These are phyloP conservation scores for Chaetodon trifasciatus DNA, from an alignment of 2,797 vertebrate species.

Conservation along the genomic window DNA sequence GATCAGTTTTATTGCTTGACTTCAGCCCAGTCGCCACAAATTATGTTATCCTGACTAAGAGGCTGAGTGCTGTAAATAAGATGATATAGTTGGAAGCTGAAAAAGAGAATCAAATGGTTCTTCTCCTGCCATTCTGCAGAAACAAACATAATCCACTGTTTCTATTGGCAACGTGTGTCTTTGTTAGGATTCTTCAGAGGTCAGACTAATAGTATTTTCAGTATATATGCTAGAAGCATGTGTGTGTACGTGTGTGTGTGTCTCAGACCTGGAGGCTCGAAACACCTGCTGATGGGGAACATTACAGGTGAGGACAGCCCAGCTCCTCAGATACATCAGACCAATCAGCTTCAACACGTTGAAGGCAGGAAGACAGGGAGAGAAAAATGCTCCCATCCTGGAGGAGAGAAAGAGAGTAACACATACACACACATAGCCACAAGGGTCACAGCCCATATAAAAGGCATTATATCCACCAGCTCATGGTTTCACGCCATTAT, in stretches of 20 bases:
- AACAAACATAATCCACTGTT: background rate
- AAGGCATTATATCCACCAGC: conserved; percentile 42
- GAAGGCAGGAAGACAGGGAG: conserved; percentile 96
- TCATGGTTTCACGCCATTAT: conserved; percentile 61
- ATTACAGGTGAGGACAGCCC: conserved; percentile 98
- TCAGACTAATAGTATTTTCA: background rate
- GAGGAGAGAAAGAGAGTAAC: conserved; percentile 39
- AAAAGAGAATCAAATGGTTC: background rate
- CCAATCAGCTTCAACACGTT: conserved; percentile 96
- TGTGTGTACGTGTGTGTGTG: conserved; percentile 17
- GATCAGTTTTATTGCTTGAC: background rate
- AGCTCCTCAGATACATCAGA: conserved; percentile 98
- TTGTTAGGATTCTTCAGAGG: background rate
- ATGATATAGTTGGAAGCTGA: background rate
- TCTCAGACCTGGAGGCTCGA: conserved; percentile 93
- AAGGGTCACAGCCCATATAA: conserved; percentile 48
- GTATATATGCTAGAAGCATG: background rate
- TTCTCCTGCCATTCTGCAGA: background rate
- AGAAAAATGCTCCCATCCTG: conserved; percentile 99
- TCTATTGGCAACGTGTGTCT: background rate
- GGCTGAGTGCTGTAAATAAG: background rate
- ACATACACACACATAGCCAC: conserved; percentile 21
- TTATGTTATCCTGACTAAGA: background rate
- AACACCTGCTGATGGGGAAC: conserved; percentile 99
- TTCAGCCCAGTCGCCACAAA: background rate